Conservation (phyloP, 2,113 vertebrate species). For the Amazona vittata region DNA sequence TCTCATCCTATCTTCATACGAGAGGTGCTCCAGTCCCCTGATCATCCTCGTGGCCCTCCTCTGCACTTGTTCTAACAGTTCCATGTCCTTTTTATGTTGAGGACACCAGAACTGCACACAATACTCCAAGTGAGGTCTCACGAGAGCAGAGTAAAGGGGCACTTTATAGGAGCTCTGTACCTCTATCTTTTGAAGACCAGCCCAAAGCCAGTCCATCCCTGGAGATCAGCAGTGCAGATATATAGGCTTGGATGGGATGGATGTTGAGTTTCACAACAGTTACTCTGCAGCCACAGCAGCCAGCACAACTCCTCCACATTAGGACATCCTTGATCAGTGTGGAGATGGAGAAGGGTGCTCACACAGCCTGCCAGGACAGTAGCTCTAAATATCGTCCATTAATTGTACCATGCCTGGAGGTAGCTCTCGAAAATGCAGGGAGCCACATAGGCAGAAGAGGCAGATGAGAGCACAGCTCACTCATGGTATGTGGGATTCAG, state of each 20-base stretch:
- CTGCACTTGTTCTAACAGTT: too few species aligned
- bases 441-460: not conserved
- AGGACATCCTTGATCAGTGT: not conserved
- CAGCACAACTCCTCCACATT: not conserved
- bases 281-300: not conserved
- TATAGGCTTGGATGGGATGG: not conserved
- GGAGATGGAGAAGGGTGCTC: not conserved
- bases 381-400: not conserved
- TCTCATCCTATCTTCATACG: too few species aligned
- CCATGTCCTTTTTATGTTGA: too few species aligned
- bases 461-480: not conserved
- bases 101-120: too few species aligned
- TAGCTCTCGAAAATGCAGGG: not conserved
- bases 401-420: not conserved
- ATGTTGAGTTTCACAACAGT: not conserved
- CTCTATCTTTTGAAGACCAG: not conserved
- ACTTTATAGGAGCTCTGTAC: not conserved
- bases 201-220: not conserved
- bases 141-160: not conserved
- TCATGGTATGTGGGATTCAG: rapidly evolving
- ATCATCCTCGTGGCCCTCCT: too few species aligned
- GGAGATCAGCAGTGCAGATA: not conserved
- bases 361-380: not conserved
- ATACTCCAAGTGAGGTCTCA: too few species aligned
- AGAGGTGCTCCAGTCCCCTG: too few species aligned